Evolutionary conservation across 2,888 invertebrate genomes (phyloP), one percentile per base, ranked within the genome.

Genomic region (Clanis bilineata): DNA sequence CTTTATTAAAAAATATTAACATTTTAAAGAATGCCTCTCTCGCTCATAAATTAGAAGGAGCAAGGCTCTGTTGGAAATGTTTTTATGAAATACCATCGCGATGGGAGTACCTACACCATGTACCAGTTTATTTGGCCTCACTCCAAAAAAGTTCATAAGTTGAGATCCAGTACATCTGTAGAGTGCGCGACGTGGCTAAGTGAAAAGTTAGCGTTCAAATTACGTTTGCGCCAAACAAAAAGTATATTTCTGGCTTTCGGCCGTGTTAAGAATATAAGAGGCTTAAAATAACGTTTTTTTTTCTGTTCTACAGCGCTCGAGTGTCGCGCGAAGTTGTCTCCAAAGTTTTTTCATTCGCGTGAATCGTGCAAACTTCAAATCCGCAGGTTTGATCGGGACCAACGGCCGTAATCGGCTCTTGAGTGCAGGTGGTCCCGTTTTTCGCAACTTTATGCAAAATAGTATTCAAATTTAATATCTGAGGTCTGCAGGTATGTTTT

Each of bases 151-250:
- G 72, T 85, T 83, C 74, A 67, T 82, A 84, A 81, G 80, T 80
- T 75, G 72, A 86, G n/a, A n/a, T n/a, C 79, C 86, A 83, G 80
- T 76, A 77, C 73, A 78, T 79, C 76, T 75, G 74, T 71, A 51
- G 74, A 84, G 76, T 83, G 82, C 63, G 67, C 74, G 66, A 76
- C 74, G 66, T 73, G 73, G 76, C 81, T 86, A 87, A 87, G 86
- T 88, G 85, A 86, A 88, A 88, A 88, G 88, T 88, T 89, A 79
- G 78, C 74, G 72, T 74, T 66, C 70, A 85, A 86, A 86, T 86
- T 84, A 84, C 82, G 80, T 83, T 84, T 73, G 69, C 63, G 69
- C 71, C 76, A 76, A 77, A 74, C 76, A 75, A 73, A 73, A 79
- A 74, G 74, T 67, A 71, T 71, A 74, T 77, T 74, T 73, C 66